These are phyloP conservation scores for Actenoides hombroni DNA, from an alignment of 2,113 vertebrate species.

Conservation along the genomic window DNA sequence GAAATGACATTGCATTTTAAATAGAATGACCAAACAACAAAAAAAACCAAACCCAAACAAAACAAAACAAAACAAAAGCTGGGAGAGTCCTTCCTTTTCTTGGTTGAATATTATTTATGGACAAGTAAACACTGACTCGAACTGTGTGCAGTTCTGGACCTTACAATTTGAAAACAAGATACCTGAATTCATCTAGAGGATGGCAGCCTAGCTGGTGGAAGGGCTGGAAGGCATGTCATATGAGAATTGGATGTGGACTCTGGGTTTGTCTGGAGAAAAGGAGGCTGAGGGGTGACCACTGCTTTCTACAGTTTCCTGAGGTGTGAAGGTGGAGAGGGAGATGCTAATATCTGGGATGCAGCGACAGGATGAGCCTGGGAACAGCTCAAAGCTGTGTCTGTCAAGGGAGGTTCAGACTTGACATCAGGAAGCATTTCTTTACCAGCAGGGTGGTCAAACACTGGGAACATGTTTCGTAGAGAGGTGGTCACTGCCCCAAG, in stretches of 20 bases:
- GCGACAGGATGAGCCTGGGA: accelerated
- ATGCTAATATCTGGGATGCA: background rate
- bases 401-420: background rate
- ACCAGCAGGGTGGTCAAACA: background rate
- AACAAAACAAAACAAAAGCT: background rate
- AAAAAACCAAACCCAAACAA: background rate
- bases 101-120: background rate
- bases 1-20: background rate
- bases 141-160: background rate
- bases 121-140: background rate
- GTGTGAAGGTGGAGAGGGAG: background rate
- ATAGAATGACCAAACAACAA: background rate
- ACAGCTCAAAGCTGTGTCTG: background rate
- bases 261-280: background rate
- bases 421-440: background rate
- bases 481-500: too few species aligned
- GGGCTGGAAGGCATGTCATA: background rate
- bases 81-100: background rate
- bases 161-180: background rate
- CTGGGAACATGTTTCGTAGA: background rate
- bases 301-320: background rate
- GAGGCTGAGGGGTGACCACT: background rate
- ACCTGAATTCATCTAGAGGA: background rate
- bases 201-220: background rate
- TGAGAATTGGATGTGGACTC: background rate